phyloP scores from a whole-genome alignment of 2,113 vertebrate genomes.

The Podiceps cristatus region DNA sequence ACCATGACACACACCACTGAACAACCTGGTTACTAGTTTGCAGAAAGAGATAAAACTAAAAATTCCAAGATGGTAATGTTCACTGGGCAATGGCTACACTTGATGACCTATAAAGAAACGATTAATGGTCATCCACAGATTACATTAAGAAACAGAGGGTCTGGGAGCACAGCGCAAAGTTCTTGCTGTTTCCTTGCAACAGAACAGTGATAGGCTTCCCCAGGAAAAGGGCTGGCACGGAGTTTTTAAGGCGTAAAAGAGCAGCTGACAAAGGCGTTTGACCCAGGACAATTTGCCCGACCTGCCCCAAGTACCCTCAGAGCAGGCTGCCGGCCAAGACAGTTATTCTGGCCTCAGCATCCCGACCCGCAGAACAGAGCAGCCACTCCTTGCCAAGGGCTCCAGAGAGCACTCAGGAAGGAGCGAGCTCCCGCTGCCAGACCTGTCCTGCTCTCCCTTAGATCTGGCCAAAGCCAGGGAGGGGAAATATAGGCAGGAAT shows the following conservation, averaged over 20 bases:
- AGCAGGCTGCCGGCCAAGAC: background rate
- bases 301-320: background rate
- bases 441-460: background rate
- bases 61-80: background rate
- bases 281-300: background rate
- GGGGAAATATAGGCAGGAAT: background rate
- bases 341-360: background rate
- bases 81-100: background rate
- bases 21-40: background rate
- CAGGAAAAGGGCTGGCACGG: background rate
- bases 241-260: background rate
- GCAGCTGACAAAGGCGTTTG: too few relatives aligned
- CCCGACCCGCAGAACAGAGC: background rate
- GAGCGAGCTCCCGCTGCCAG: background rate
- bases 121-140: background rate
- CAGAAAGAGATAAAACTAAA: background rate
- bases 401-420: background rate
- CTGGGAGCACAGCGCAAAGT: background rate
- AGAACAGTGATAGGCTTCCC: background rate
- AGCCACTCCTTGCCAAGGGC: background rate
- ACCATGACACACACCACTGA: background rate
- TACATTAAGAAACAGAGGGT: background rate
- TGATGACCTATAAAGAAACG: background rate
- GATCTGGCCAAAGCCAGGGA: background rate
- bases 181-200: background rate